Base-by-base conservation (phyloP, 30 jellyfish, hydroid and myxozoan species). In the Hydra vulgaris region DNA sequence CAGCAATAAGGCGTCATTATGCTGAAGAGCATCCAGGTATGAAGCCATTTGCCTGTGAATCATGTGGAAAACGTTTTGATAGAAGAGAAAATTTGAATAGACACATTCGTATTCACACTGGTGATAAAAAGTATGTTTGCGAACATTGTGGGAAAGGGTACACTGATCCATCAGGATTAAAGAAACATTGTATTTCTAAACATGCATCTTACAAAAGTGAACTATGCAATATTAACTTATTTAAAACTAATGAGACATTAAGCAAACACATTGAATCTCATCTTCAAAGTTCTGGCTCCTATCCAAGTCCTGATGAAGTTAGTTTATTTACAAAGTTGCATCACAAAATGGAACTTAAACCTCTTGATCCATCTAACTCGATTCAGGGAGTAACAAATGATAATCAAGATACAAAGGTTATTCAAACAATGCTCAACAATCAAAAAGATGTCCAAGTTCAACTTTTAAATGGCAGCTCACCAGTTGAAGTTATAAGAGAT, bases 161-260 rank as follows among this genome's bases (percentile, higher is more conserved):
- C 74, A 80, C 87, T n/a, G 87, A 80, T 26, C 87, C 87, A 21
- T 80, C 87, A 80, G 87, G 87, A 18, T 70, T 80, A 20, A 80
- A 80, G 54, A 80, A 80, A 26, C 87, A 80, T 25, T 74, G 70
- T 27, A 66, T 66, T 69, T 25, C 87, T 24, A 80, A 80, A 27
- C 87, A 80, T 26, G 18, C 71, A 16, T 56, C 61, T 0, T 25
- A 27, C 4, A 21, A 74, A 20, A 27, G 85, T 7, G 52, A 55
- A 15, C 61, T 78, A 0, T 78, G 85, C n/a, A 18, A 23, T 24
- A 15, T n/a, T 3, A 53, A 24, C 26, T 40, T n/a, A 23, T 78
- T 78, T 54, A 78, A 78, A 78, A 55, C 75, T 21, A 78, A 78
- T 21, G 85, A 78, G 18, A 18, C 85, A 20, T 69, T 78, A 17